Evolutionary conservation across 2,888 invertebrate species (phyloP).

Genomic region (Busseola fusca): DNA sequence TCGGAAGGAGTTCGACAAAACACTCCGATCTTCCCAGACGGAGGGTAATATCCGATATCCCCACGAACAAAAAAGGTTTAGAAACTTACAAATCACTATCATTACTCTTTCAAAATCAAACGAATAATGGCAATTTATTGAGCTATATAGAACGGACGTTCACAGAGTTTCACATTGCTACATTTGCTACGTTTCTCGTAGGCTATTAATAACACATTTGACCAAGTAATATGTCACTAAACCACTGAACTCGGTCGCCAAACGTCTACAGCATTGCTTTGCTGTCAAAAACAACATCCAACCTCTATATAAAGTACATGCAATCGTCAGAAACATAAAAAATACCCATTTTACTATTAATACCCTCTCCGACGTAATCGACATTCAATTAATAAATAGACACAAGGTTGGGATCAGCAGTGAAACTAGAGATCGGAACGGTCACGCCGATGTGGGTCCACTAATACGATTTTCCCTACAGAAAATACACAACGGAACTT

Average conservation of each 20-base stretch:
- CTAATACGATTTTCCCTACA: constrained; percentile 68
- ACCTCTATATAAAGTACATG: not conserved
- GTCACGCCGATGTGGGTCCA: constrained; percentile 65
- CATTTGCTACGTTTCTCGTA: too few relatives aligned
- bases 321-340: not conserved
- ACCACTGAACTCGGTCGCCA: not conserved
- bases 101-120: not conserved
- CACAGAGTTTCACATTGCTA: not conserved
- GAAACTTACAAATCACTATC: not conserved
- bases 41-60: too few relatives aligned
- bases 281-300: not conserved
- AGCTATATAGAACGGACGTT: not conserved
- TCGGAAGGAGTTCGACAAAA: too few relatives aligned
- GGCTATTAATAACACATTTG: not conserved
- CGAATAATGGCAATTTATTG: not conserved
- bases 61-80: too few relatives aligned
- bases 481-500: constrained; percentile 59
- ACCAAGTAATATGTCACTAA: not conserved
- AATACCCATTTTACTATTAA: not conserved
- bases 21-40: too few relatives aligned
- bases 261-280: not conserved
- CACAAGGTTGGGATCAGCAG: constrained; percentile 60
- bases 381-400: constrained; percentile 38
- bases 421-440: constrained; percentile 73
- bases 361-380: constrained; percentile 26